Conservation (phyloP, 2,113 vertebrate genomes). For the Podiceps cristatus region DNA sequence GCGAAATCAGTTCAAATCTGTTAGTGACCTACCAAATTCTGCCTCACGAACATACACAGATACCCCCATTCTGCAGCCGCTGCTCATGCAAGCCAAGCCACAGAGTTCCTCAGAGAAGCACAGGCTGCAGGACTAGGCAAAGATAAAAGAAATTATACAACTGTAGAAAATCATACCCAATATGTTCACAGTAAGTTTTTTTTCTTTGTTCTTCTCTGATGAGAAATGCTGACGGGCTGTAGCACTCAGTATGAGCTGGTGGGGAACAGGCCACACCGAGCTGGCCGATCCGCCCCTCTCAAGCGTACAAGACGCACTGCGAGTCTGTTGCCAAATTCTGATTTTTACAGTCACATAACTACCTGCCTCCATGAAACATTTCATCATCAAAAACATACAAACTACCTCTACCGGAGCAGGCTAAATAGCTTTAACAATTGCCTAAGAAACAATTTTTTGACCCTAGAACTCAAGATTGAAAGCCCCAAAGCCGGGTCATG, state of each 20-base stretch:
- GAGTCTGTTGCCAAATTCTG: neutral
- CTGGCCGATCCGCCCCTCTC: neutral
- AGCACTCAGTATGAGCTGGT: neutral
- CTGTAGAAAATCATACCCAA: neutral
- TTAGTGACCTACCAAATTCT: neutral
- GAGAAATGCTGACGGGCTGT: neutral
- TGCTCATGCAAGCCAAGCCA: neutral
- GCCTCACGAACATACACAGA: neutral
- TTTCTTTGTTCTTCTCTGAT: neutral
- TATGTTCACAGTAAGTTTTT: neutral
- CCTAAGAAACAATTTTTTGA: neutral
- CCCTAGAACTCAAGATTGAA: neutral
- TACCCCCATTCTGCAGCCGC: neutral
- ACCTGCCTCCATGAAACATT: neutral
- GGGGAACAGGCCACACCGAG: neutral
- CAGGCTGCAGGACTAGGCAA: neutral
- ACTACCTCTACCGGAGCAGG: neutral
- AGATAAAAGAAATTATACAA: neutral
- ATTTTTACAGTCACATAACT: neutral
- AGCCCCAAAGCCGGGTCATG: neutral
- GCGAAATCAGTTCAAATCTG: neutral
- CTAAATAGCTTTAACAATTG: neutral
- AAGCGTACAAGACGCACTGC: accelerated
- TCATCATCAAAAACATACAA: neutral
- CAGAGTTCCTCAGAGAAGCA: neutral